Evolutionary conservation across 2,113 vertebrate genomes (phyloP).

Genomic region (Gallinago media): DNA sequence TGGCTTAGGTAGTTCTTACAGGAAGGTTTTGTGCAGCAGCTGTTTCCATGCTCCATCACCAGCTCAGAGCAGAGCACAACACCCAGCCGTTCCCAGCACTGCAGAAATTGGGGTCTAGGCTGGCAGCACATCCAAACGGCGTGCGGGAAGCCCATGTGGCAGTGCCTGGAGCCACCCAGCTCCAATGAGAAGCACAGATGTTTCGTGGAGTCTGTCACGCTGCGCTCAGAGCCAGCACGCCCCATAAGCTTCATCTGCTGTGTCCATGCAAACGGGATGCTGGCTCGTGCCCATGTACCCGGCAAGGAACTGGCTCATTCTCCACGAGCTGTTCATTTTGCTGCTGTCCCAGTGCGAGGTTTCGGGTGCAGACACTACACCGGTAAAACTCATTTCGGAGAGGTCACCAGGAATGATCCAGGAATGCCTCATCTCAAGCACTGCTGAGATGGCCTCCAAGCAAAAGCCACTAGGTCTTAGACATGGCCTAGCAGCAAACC

Average conservation of each 20-base stretch:
- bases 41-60: neutral
- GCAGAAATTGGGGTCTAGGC: neutral
- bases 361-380: neutral
- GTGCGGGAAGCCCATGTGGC: rapidly evolving
- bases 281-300: rapidly evolving
- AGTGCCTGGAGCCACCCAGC: neutral
- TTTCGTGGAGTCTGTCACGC: neutral
- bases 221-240: neutral
- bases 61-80: neutral
- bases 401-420: neutral
- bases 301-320: neutral
- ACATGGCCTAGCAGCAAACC: neutral
- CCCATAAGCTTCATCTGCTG: neutral
- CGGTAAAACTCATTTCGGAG: neutral
- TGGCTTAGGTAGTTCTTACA: neutral
- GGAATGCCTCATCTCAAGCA: neutral
- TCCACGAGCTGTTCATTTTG: neutral
- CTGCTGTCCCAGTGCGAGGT: rapidly evolving
- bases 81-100: neutral
- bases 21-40: neutral
- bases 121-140: neutral
- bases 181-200: neutral
- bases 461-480: neutral
- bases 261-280: neutral
- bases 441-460: neutral